Evolutionary conservation across 2,888 invertebrate species (phyloP), one percentile per base, ranked within the genome.

Genomic region (Xestoiulus laeticollis): DNA sequence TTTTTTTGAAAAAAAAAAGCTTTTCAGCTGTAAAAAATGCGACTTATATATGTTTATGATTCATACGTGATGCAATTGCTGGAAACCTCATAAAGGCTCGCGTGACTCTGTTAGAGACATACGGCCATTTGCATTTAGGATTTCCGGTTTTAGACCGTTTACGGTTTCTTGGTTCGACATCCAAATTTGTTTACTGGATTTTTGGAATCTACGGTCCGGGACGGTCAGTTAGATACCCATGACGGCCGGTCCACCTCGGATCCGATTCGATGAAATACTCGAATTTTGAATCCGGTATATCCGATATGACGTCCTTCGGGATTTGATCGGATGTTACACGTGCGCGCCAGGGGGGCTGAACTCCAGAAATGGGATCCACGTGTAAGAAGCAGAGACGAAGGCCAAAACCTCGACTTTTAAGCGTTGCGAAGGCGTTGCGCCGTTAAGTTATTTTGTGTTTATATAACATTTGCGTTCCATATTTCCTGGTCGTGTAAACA

Each of bases 401-500:
- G 68, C 68, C 68, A 68, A 68, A 68, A 68, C 68, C 68, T 68
- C 68, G 68, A 68, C 68, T 26, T 26, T n/a, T 68, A 26, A 68
- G 68, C n/a, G 5, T 68, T 68, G 68, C 68, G 68, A 68, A 68
- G 68, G 68, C 68, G 68, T 26, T 26, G 26, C 68, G 68, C 68
- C 68, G 68, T 68, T 68, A 68, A 68, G 68, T 68, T 68, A 68
- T 68, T 68, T 68, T 68, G 3, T 68, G 68, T 68, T 68, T 68
- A 68, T 68, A 26, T 68, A 38, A 26, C 68, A 68, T 68, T 68
- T 68, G 68, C 22, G 68, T 68, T 68, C 68, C 68, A 68, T 68
- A 68, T 68, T 68, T 68, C 26, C 12, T 68, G 68, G 68, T 68
- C 8, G 68, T 68, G 26, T 68, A 68, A 68, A 68, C 68, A 68